Evolutionary conservation across 2,113 vertebrate species (phyloP).

Genomic region (Mellivora capensis): DNA sequence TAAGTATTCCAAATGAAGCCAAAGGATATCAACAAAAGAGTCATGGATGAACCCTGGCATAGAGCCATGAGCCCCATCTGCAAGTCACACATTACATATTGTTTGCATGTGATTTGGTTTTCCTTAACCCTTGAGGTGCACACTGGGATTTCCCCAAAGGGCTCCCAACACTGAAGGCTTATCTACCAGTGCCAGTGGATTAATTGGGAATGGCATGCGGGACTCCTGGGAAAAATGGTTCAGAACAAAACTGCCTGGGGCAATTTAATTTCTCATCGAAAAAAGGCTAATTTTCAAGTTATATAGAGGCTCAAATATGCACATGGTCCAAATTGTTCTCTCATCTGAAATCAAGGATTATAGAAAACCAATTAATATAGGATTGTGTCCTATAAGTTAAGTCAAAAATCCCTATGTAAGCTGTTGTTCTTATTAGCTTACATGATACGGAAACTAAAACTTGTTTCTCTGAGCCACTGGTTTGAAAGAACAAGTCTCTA

Average conservation of each 20-base stretch:
- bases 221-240: conserved; percentile 68
- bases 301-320: background rate
- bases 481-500: conserved; percentile 20
- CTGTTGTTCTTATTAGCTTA: conserved; percentile 67
- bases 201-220: conserved; percentile 70
- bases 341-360: conserved; percentile 64
- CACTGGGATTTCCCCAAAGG: conserved; percentile 70
- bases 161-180: conserved; percentile 49
- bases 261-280: conserved; percentile 71
- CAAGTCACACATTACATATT: conserved; percentile 54
- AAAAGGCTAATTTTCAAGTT: conserved; percentile 66
- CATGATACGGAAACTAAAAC: conserved; percentile 36
- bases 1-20: conserved; percentile 51
- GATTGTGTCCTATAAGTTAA: background rate
- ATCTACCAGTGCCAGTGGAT: conserved; percentile 61
- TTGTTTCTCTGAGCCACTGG: conserved; percentile 24
- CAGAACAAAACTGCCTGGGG: conserved; percentile 51
- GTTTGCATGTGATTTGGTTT: conserved; percentile 55
- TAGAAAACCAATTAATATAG: conserved; percentile 68
- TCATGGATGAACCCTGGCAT: conserved; percentile 70
- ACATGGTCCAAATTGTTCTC: conserved; percentile 42
- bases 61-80: conserved; percentile 73
- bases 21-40: conserved; percentile 62
- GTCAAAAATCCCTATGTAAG: conserved; percentile 46
- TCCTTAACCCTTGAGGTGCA: conserved; percentile 55